Evolutionary conservation across 2,888 invertebrate genomes (phyloP).

Genomic region (Papilio demoleus): DNA sequence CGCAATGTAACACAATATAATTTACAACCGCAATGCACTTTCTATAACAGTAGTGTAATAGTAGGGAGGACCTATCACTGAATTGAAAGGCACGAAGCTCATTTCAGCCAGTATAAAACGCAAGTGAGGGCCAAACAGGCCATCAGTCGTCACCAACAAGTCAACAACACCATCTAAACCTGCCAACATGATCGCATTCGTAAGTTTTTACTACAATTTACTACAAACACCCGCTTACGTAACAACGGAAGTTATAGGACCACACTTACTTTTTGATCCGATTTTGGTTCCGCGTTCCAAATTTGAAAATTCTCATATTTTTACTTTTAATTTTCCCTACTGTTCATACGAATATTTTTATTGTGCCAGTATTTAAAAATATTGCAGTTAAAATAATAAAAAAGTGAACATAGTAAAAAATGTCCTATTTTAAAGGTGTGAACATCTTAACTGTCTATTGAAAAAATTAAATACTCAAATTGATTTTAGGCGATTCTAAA

Average conservation of each 20-base stretch:
- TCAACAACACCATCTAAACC: conserved; percentile 68
- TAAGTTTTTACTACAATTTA: conserved; percentile 61
- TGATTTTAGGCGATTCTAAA: too few species aligned
- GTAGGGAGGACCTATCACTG: conserved; percentile 70
- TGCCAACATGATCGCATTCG: conserved; percentile 80
- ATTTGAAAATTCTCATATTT: background rate
- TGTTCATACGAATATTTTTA: background rate
- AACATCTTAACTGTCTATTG: too few species aligned
- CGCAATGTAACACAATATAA: conserved; percentile 48
- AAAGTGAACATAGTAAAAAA: too few species aligned
- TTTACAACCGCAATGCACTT: conserved; percentile 5
- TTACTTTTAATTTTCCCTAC: background rate
- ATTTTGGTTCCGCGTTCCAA: conserved; percentile 21
- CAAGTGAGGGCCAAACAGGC: conserved; percentile 61
- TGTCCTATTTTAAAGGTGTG: too few species aligned
- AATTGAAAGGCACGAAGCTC: conserved; percentile 76
- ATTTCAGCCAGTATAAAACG: conserved; percentile 81
- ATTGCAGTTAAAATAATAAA: too few species aligned
- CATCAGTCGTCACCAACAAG: conserved; percentile 74
- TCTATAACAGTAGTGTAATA: conserved; percentile 41
- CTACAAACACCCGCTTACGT: conserved; percentile 34
- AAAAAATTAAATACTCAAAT: too few species aligned
- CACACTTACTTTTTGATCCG: background rate
- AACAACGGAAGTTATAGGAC: conserved; percentile 38
- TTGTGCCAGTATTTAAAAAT: background rate